phyloP scores from a whole-genome alignment of 2,797 vertebrate species.

The Sebastes elongatus region DNA sequence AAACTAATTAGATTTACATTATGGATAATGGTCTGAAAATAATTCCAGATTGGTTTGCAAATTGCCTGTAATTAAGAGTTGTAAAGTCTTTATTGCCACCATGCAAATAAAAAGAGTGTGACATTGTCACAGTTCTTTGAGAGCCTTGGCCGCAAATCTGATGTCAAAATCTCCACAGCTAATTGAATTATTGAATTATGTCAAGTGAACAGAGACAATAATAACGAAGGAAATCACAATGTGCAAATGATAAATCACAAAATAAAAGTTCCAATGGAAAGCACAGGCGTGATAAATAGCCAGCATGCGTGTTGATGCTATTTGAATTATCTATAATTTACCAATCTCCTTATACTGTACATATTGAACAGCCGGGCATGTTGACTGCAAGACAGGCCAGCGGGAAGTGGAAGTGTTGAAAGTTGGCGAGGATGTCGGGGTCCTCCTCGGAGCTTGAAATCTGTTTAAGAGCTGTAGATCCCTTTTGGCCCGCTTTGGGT shows the following conservation, averaged over 20 bases:
- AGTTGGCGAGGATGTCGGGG: not conserved
- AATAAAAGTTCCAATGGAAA: not conserved
- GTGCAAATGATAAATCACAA: not conserved
- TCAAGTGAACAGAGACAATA: not conserved
- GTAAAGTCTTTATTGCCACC: slow-evolving; percentile 26
- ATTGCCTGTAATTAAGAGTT: slow-evolving; percentile 36
- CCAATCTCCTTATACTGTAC: not conserved
- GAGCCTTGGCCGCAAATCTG: not conserved
- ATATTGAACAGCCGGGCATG: not conserved
- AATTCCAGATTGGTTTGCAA: slow-evolving; percentile 36
- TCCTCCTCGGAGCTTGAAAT: slow-evolving; percentile 40
- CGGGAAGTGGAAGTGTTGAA: slow-evolving; percentile 20
- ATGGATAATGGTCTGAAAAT: slow-evolving; percentile 43
- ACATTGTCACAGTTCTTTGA: not conserved
- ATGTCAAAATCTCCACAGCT: not conserved
- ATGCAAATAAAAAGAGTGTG: slow-evolving; percentile 19
- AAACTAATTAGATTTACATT: slow-evolving; percentile 37
- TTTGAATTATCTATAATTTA: slow-evolving; percentile 1
- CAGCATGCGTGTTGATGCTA: not conserved
- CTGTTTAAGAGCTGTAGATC: slow-evolving; percentile 56
- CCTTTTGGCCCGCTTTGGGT: slow-evolving; percentile 29
- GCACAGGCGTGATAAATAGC: not conserved
- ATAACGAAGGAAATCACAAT: not conserved
- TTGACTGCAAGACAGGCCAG: not conserved
- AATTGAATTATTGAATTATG: not conserved